Base-by-base conservation (phyloP, 2,113 vertebrate genomes). In the Lates calcarifer region DNA sequence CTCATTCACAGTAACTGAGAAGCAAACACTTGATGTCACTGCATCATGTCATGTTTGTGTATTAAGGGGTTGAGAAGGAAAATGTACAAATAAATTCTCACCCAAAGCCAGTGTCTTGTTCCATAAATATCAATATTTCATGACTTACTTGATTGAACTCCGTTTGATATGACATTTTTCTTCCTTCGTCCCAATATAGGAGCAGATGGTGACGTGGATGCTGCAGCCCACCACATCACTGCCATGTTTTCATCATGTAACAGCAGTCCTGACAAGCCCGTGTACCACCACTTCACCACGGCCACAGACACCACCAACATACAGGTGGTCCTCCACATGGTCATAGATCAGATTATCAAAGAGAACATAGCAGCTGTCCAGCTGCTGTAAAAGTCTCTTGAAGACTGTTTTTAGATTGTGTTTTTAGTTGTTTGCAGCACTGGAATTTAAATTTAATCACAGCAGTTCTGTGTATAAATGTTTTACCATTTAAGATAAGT, bases 281-380 rank as follows among this genome's bases (percentile, higher is more conserved):
- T 95, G 61, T 95, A 93, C 79, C 91, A 94, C 81, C 94, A 96
- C 91, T 95, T 90, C 89, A 94, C 94, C 84, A 95, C 90, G 0
- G 95, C 95, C 49, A 95, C 91, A 3, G 92, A 96, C 63, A 89
- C 92, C 0, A 41, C 64, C 61, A 92, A 75, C 60, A 5, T 95
- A 12, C 83, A 55, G 77, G 69, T 87, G 3, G 93, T 92, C 37
- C 90, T 96, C 65, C 89, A 94, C 79, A 86, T 94, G 53, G 80
- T 89, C 41, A 71, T 92, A 33, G 87, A 92, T 22, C 94, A 93
- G 66, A 89, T 95, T 20, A 64, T 85, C 56, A 91, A 85, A 74
- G 79, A 88, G 41, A 94, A 94, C 77, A 62, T 95, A 12, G 82
- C 86, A 57, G 86, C 87, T 15, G 70, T 93, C 28, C 83, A 89